Evolutionary conservation across 2,888 invertebrate genomes (phyloP).

Genomic region (Drosophila neoperkinsi): DNA sequence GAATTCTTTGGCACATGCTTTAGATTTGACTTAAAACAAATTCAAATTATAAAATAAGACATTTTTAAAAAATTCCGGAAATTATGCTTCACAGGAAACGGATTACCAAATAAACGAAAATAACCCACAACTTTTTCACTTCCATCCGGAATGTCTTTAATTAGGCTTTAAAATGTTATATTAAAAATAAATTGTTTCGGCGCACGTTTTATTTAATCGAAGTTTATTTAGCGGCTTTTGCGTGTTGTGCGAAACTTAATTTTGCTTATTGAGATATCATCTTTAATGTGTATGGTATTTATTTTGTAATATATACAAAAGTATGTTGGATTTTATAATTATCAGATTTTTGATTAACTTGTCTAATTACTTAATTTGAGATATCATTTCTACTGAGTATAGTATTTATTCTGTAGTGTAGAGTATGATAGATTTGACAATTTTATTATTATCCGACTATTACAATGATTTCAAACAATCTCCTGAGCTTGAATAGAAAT

Average conservation of each 20-base stretch:
- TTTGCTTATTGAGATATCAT: not conserved
- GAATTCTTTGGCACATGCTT: not conserved
- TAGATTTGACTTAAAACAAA: not conserved
- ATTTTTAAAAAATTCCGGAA: not conserved
- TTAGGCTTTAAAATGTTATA: not conserved
- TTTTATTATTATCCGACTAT: not conserved
- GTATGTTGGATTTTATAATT: not conserved
- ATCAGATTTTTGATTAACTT: not conserved
- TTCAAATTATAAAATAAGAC: not conserved
- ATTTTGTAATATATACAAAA: not conserved
- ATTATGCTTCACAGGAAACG: slow-evolving; percentile 6
- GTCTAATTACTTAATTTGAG: not conserved
- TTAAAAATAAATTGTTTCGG: not conserved
- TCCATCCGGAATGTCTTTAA: slow-evolving; percentile 19
- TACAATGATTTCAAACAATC: not conserved
- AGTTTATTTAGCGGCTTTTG: not conserved
- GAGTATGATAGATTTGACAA: too few relatives aligned
- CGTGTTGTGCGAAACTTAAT: not conserved
- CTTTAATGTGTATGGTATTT: not conserved
- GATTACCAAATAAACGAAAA: not conserved
- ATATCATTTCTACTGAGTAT: not conserved
- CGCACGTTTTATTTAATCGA: not conserved
- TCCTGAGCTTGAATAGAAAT: not conserved
- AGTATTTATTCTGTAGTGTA: not conserved
- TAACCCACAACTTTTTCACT: slow-evolving; percentile 8